A percentile compares a stretch with the other conserved stretches of the same genome.
Evolutionary conservation across 2,797 vertebrate species (phyloP).

Genomic region (Erpetoichthys calabaricus): DNA sequence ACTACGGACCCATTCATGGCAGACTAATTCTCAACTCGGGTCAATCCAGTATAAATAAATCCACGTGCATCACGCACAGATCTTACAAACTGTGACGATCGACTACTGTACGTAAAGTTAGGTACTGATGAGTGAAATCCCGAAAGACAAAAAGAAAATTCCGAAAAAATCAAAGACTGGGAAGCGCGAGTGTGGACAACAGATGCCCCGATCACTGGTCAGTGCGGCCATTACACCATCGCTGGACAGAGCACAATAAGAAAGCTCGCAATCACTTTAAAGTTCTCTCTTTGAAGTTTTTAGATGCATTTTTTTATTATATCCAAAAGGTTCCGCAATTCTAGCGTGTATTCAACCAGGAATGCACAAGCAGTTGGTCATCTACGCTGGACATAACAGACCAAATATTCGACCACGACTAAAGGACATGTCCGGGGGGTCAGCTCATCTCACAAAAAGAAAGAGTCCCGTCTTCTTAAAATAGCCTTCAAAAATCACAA

Average conservation of each 20-base stretch:
- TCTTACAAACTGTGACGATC: background rate
- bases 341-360: too few relatives aligned
- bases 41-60: background rate
- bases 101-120: background rate
- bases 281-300: too few relatives aligned
- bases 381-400: too few relatives aligned
- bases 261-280: too few relatives aligned
- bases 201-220: conserved; percentile 8
- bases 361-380: too few relatives aligned
- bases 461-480: background rate
- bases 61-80: conserved; percentile 5
- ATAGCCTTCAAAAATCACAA: background rate
- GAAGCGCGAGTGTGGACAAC: background rate
- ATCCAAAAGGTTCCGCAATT: too few relatives aligned
- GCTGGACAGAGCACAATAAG: background rate
- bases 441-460: conserved; percentile 7
- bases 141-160: too few relatives aligned
- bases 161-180: background rate
- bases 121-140: too few relatives aligned
- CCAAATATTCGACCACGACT: background rate
- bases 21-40: too few relatives aligned
- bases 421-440: conserved; percentile 1
- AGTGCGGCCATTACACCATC: conserved; percentile 10
- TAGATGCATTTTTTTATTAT: too few relatives aligned
- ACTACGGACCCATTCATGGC: too few relatives aligned